phyloP scores from a whole-genome alignment of 2,888 invertebrate genomes.

The Drosophila lacicola region DNA sequence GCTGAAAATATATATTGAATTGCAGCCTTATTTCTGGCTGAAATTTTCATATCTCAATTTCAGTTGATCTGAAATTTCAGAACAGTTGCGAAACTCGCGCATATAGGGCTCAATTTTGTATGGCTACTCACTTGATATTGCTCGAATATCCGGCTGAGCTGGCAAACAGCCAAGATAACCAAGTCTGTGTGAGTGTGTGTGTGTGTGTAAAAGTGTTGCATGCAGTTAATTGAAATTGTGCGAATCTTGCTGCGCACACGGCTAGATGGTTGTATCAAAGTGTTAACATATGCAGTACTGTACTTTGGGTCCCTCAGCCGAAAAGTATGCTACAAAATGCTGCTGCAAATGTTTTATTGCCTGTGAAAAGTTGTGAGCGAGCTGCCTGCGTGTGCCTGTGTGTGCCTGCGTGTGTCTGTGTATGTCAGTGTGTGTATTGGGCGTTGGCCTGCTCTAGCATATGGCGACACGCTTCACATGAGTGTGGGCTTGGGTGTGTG shows the following conservation, averaged over 20 bases:
- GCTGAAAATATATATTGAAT: no score
- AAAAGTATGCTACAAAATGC: constrained; percentile 47
- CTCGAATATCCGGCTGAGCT: not conserved
- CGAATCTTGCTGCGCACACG: constrained; percentile 1
- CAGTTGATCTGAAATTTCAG: not conserved
- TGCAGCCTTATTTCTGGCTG: not conserved
- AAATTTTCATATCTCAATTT: not conserved
- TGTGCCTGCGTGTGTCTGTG: not conserved
- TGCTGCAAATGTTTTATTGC: constrained; percentile 64
- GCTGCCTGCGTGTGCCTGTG: constrained; percentile 2
- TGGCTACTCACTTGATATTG: not conserved
- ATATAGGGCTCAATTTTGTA: not conserved
- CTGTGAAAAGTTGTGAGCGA: constrained; percentile 26
- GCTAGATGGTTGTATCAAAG: constrained; percentile 7
- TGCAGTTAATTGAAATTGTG: constrained; percentile 23
- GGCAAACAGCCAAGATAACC: not conserved
- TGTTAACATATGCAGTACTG: constrained; percentile 28
- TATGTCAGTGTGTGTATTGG: constrained; percentile 36
- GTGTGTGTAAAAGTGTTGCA: not conserved
- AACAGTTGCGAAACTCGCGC: not conserved
- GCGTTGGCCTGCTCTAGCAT: constrained; percentile 48
- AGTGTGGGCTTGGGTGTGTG: constrained; percentile 13
- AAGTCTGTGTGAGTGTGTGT: not conserved
- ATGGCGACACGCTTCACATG: constrained; percentile 36
- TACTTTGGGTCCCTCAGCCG: constrained; percentile 17